A percentile compares a stretch with the other conserved stretches of the same genome.
phyloP scores from a whole-genome alignment of 2,797 vertebrate genomes.

The Todus mexicanus region DNA sequence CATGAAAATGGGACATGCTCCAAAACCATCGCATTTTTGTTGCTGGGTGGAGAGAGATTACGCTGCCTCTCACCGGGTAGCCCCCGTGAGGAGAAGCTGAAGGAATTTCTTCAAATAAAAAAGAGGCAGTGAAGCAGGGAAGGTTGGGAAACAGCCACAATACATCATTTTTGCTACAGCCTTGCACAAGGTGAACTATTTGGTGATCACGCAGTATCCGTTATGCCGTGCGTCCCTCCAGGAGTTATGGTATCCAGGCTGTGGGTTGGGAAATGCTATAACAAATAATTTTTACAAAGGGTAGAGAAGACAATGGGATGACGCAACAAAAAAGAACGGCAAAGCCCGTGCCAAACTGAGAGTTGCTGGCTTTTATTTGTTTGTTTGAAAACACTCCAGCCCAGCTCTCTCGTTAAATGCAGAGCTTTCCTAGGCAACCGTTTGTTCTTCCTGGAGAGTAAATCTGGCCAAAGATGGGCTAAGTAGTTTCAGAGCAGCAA shows the following conservation, averaged over 20 bases:
- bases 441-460: neutral
- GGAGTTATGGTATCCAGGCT: neutral
- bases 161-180: neutral
- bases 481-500: neutral
- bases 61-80: neutral
- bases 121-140: neutral
- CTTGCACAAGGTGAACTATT: neutral
- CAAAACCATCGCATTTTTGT: neutral
- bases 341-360: neutral
- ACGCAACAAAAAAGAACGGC: neutral
- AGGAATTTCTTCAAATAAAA: neutral
- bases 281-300: neutral
- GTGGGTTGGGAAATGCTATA: neutral
- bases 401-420: neutral
- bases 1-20: neutral
- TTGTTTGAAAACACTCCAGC: constrained; percentile 9
- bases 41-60: neutral
- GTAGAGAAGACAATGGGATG: neutral
- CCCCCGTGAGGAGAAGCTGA: neutral
- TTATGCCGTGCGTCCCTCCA: neutral
- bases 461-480: constrained; percentile 12
- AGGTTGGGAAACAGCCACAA: neutral
- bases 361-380: constrained; percentile 14
- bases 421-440: neutral
- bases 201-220: neutral